Evolutionary conservation across 2,888 invertebrate genomes (phyloP), one percentile per base, ranked within the genome.

Genomic region (Scaptomyza reducta): DNA sequence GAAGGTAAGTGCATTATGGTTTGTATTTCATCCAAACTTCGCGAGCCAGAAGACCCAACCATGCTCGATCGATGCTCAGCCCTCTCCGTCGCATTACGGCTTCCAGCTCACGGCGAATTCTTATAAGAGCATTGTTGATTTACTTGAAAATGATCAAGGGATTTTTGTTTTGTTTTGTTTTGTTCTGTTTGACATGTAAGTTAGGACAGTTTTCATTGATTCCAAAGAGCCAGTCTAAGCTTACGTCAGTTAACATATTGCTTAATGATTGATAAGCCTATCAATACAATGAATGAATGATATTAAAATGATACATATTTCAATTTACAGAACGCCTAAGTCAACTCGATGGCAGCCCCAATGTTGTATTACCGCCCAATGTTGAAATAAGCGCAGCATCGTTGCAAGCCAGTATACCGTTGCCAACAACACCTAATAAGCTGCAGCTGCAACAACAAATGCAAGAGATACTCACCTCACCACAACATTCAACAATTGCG

Each of bases 301-400:
- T 13, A 16, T 4, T n/a, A 10, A 40, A 40, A 10, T 16, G 10
- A 1, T 7, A 16, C 3, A 1, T 40, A 4, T 38, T 38, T 38
- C 3, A 40, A 64, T 67, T 54, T 3, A n/a, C 53, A 91, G 91
- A 89, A 70, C 90, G 90, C 18, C 77, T 91, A 29, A 90, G 89
- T 61, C 91, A 90, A 67, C 63, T 91, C 53, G 91, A 91, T 79
- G 90, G 90, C 25, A 87, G 82, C 22, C 74, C 86, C 18, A 66
- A 44, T 14, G 50, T 63, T 50, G 29, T 38, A 31, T 66, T 83
- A 63, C 78, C 82, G 13, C 76, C 84, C n/a, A 67, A 75, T 56
- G 76, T 67, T 49, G 65, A 66, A 14, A 64, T 63, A 18, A 54
- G 27, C 13, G 59, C 58, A 3, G 38, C 61, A 16, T 33, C 71